Conservation (phyloP, 2,888 invertebrate species). For the Cryptosula pallasiana region DNA sequence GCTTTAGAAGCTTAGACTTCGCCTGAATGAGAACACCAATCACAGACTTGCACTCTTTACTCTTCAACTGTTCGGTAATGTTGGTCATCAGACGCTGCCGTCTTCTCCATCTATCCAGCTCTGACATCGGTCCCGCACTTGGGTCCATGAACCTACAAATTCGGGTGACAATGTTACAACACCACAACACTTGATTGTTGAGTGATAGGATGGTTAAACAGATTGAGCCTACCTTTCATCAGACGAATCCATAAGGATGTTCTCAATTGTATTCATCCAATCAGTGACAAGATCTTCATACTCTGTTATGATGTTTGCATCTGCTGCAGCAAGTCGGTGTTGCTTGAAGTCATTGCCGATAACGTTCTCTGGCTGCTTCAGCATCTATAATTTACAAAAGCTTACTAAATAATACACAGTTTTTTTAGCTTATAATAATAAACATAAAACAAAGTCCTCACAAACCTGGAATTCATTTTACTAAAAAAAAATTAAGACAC, state of each 20-base stretch:
- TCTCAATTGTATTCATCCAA: slow-evolving; percentile 51
- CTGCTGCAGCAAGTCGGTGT: slow-evolving; percentile 44
- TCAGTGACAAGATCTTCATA: slow-evolving; percentile 50
- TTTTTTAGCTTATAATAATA: too few relatives aligned
- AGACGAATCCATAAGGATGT: slow-evolving; percentile 44
- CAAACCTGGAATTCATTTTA: neutral
- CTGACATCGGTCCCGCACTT: slow-evolving; percentile 50
- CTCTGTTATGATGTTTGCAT: slow-evolving; percentile 42
- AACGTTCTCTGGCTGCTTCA: slow-evolving; percentile 46
- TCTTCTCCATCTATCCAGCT: slow-evolving; percentile 49
- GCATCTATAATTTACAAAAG: slow-evolving; percentile 39
- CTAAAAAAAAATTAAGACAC: neutral
- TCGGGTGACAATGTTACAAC: too few relatives aligned
- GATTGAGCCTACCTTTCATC: slow-evolving; percentile 52
- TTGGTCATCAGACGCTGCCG: slow-evolving; percentile 49
- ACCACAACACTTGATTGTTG: too few relatives aligned
- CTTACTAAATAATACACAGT: too few relatives aligned
- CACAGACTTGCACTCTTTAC: slow-evolving; percentile 52
- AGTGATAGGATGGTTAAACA: neutral
- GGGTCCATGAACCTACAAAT: slow-evolving; percentile 48
- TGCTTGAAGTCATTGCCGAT: slow-evolving; percentile 48
- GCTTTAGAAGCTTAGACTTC: slow-evolving; percentile 50
- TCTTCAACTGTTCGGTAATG: slow-evolving; percentile 52
- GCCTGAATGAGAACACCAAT: slow-evolving; percentile 51
- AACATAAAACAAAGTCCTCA: too few relatives aligned